These are phyloP conservation scores for Sorex fumeus DNA, from an alignment of 2,113 vertebrate species.

Conservation along the genomic window DNA sequence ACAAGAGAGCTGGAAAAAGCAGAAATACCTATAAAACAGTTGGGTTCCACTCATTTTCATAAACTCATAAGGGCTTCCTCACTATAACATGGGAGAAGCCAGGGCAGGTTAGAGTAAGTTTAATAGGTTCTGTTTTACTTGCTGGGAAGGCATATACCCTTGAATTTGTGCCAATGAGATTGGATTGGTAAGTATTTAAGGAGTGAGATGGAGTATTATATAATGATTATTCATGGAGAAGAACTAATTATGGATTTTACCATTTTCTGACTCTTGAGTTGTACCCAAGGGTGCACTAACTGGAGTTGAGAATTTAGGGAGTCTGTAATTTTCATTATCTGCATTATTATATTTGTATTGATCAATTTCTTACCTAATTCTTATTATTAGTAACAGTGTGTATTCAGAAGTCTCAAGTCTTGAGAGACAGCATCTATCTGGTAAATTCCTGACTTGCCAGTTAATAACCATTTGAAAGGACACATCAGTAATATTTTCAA, in stretches of 20 bases:
- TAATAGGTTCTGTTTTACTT: neutral
- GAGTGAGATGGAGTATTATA: constrained; percentile 3
- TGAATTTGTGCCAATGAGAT: neutral
- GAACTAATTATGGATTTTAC: neutral
- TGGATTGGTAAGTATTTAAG: neutral
- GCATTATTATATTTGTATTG: constrained; percentile 11
- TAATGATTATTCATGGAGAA: neutral
- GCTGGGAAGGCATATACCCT: neutral
- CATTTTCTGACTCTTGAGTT: constrained; percentile 17
- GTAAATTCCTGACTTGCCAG: constrained; percentile 39
- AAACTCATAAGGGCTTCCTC: neutral
- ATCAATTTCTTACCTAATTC: neutral
- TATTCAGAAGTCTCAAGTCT: neutral
- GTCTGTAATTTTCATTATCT: constrained; percentile 33
- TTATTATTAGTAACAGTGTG: neutral
- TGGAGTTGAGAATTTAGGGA: neutral
- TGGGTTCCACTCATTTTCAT: neutral
- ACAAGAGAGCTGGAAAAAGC: neutral
- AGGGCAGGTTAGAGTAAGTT: neutral
- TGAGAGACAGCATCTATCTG: neutral
- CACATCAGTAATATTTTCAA: constrained; percentile 45
- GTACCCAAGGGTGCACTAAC: neutral
- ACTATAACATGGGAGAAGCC: neutral
- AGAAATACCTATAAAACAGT: too few relatives aligned
- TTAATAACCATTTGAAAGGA: constrained; percentile 45